Percentiles rank a stretch among this genome's conserved stretches.
Evolutionary conservation across 2,113 vertebrate genomes (phyloP).

Genomic region (Sialia sialis): DNA sequence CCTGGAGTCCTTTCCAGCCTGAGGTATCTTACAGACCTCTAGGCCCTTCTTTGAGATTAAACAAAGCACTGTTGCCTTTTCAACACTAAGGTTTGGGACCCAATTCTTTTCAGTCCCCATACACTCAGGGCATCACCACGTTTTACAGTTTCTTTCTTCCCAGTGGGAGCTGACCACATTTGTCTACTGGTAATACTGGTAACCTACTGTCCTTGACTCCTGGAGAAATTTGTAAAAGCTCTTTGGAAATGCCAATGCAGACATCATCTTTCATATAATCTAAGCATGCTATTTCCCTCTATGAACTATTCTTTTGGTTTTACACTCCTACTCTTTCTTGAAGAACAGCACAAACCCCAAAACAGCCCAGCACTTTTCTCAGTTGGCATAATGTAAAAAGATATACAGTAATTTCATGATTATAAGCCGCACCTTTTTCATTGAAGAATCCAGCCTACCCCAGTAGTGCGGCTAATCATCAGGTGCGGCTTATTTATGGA

Average conservation of each 20-base stretch:
- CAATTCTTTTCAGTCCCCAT: not conserved
- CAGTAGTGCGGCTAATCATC: no score
- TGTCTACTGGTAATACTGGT: not conserved
- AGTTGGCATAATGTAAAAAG: not conserved
- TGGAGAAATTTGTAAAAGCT: not conserved
- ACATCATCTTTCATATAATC: not conserved
- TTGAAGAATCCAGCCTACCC: no score
- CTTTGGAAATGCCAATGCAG: not conserved
- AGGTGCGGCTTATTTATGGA: no score
- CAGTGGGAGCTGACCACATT: not conserved
- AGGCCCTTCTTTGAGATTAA: not conserved
- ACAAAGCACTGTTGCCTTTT: not conserved
- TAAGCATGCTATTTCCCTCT: not conserved
- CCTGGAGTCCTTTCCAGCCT: not conserved
- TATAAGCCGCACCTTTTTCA: no score
- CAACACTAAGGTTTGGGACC: not conserved
- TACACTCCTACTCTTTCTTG: not conserved
- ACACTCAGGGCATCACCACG: not conserved
- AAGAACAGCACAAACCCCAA: not conserved
- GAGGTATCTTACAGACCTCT: not conserved
- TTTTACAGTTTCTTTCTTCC: not conserved
- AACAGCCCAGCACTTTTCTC: not conserved
- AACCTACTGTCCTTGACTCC: not conserved
- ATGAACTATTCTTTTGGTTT: not conserved
- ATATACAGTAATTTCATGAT: no score